Evolutionary conservation across 2,797 vertebrate genomes (phyloP).

Genomic region (Notoglanidium macrostoma): DNA sequence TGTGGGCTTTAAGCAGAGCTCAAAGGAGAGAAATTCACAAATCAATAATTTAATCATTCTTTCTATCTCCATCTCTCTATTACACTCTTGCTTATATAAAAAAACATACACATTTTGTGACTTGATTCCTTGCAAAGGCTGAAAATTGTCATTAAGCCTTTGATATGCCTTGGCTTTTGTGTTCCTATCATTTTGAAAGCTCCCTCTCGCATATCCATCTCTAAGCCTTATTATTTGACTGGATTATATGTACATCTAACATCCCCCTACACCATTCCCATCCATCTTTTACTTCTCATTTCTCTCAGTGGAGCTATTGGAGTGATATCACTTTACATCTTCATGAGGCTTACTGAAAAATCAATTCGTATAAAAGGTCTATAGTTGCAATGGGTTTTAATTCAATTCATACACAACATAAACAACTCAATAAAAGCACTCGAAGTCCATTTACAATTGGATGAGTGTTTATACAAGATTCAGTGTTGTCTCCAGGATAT

Average conservation of each 20-base stretch:
- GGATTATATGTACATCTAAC: constrained; percentile 45
- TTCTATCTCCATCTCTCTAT: background rate
- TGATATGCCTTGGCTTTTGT: background rate
- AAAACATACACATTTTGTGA: background rate
- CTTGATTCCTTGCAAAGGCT: background rate
- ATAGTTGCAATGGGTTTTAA: constrained; percentile 25
- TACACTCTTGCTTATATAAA: background rate
- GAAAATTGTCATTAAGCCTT: constrained; percentile 26
- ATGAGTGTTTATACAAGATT: background rate
- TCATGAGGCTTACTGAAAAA: constrained; percentile 33
- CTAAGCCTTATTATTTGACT: constrained; percentile 48
- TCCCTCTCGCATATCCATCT: constrained; percentile 10
- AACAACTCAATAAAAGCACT: constrained; percentile 11
- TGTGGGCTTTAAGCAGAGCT: background rate
- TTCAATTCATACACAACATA: constrained; percentile 4
- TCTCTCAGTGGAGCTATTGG: constrained; percentile 8
- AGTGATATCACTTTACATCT: constrained; percentile 34
- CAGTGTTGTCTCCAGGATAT: background rate
- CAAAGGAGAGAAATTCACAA: background rate
- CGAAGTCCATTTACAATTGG: constrained; percentile 15
- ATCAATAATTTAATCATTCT: background rate
- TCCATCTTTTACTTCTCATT: background rate
- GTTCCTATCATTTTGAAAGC: constrained; percentile 11
- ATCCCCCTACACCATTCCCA: background rate
- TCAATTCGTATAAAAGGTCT: constrained; percentile 7